Conservation (phyloP, 2,888 invertebrate genomes). For the Lissonota sp. region DNA sequence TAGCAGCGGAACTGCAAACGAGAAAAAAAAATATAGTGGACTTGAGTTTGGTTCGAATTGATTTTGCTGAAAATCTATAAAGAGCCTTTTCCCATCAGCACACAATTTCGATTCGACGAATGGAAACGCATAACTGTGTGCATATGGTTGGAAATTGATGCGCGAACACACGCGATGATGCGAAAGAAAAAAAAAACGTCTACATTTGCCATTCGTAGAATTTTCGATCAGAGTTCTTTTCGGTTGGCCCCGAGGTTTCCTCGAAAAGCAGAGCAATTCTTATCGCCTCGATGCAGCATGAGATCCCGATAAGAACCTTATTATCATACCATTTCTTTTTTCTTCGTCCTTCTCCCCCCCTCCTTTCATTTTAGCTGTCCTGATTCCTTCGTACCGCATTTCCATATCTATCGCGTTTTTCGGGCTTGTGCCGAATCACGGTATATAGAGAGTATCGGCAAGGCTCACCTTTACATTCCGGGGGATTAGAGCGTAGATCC, state of each 20-base stretch:
- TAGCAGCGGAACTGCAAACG: constrained; percentile 88
- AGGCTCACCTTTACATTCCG: constrained; percentile 31
- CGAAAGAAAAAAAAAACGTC: background rate
- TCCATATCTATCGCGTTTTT: constrained; percentile 42
- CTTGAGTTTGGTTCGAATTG: too few relatives aligned
- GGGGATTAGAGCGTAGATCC: constrained; percentile 32
- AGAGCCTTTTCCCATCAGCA: background rate
- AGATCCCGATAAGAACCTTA: constrained; percentile 51
- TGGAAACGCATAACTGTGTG: background rate
- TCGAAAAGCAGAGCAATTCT: constrained; percentile 26
- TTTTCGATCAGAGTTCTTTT: constrained; percentile 26
- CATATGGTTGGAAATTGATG: background rate
- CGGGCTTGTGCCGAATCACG: constrained; percentile 6
- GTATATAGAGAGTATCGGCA: constrained; percentile 41
- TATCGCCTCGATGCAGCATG: constrained; percentile 54
- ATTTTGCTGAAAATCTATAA: background rate
- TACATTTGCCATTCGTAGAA: constrained; percentile 15
- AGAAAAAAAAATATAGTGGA: constrained; percentile 3
- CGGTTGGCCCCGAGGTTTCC: constrained; percentile 17
- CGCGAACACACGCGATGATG: background rate
- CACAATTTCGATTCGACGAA: background rate
- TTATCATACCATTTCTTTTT: constrained; percentile 51
- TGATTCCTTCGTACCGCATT: constrained; percentile 42
- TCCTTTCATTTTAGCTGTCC: constrained; percentile 32
- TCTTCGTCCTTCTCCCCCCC: background rate